These are phyloP conservation scores for Matsumyia berberina DNA, from an alignment of 2,888 invertebrate genomes.

Conservation along the genomic window DNA sequence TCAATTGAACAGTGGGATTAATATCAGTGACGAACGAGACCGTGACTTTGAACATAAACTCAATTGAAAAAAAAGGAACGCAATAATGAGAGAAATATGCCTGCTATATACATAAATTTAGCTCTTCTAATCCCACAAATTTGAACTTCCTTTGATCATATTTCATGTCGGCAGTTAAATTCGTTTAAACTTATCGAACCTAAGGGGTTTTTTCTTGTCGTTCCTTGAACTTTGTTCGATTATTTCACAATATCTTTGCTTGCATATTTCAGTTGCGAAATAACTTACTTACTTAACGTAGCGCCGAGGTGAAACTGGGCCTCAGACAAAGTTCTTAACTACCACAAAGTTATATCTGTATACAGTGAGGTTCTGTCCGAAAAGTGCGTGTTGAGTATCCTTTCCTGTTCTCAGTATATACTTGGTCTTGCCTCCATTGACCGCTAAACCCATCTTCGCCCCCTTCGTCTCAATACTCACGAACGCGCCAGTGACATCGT, in stretches of 20 bases:
- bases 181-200: neutral
- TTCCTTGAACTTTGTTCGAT: neutral
- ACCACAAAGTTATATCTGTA: too few relatives aligned
- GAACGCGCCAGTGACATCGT: too few relatives aligned
- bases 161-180: neutral
- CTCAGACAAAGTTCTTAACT: too few relatives aligned
- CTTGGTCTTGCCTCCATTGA: too few relatives aligned
- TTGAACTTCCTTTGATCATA: neutral
- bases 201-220: neutral
- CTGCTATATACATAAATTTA: neutral
- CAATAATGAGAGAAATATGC: neutral
- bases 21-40: constrained; percentile 43
- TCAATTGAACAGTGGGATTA: constrained; percentile 67
- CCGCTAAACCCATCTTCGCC: too few relatives aligned
- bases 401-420: too few relatives aligned
- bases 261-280: neutral
- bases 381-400: too few relatives aligned
- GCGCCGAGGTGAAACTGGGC: too few relatives aligned
- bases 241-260: neutral
- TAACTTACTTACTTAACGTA: too few relatives aligned
- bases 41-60: constrained; percentile 54
- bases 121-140: neutral
- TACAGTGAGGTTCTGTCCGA: too few relatives aligned
- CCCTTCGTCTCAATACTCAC: too few relatives aligned
- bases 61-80: constrained; percentile 49